Evolutionary conservation across 2,113 vertebrate species (phyloP).

Genomic region (Epinephelus cyanopodus): DNA sequence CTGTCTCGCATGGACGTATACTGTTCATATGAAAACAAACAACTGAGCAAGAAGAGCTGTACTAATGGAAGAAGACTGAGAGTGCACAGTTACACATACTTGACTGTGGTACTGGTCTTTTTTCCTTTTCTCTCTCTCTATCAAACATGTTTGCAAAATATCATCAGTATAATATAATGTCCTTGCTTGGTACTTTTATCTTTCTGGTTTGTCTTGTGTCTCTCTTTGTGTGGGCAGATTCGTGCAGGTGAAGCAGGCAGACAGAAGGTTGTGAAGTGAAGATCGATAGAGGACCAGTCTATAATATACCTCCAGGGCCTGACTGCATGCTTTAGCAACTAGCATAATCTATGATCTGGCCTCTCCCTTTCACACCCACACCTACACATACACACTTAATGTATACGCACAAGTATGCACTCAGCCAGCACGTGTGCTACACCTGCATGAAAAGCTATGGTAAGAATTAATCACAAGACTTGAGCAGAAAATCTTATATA

Average conservation of each 20-base stretch:
- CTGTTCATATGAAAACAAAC: not conserved
- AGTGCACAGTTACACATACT: not conserved
- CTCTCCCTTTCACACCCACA: slow-evolving; percentile 1
- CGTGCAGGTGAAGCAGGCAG: slow-evolving; percentile 18
- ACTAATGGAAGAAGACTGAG: not conserved
- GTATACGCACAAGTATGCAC: not conserved
- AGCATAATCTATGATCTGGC: slow-evolving; percentile 30
- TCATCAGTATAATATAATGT: not conserved
- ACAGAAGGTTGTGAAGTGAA: slow-evolving; percentile 23
- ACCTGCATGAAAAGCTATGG: slow-evolving; percentile 1
- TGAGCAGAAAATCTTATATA: not conserved
- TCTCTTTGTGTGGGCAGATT: slow-evolving; percentile 5
- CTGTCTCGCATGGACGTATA: not conserved
- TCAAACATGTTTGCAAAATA: not conserved
- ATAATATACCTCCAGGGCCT: not conserved
- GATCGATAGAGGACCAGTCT: slow-evolving; percentile 25
- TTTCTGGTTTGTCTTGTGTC: not conserved
- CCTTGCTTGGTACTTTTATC: slow-evolving; percentile 9
- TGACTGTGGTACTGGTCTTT: not conserved
- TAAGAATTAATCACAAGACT: slow-evolving; percentile 26
- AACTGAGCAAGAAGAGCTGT: not conserved
- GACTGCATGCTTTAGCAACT: slow-evolving; percentile 25
- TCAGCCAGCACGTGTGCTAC: not conserved
- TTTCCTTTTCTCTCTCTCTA: not conserved
- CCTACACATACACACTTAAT: not conserved